Conservation (phyloP, 2,797 vertebrate species). For the Loris lydekkerianus region DNA sequence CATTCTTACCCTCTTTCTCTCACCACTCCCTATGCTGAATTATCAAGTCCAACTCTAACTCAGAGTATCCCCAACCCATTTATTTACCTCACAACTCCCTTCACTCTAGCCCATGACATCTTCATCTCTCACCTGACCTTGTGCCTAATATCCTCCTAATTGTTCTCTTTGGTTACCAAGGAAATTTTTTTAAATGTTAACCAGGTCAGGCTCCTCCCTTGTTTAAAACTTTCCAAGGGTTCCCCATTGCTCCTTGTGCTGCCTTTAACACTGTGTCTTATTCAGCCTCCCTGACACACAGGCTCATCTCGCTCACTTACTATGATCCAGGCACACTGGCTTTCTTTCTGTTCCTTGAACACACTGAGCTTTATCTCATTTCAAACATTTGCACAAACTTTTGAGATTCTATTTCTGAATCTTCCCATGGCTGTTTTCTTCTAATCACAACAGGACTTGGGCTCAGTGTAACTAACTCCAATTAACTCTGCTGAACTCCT, state of each 20-base stretch:
- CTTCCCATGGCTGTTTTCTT: neutral
- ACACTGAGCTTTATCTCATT: neutral
- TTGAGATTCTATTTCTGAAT: neutral
- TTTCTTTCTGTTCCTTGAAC: constrained; percentile 9
- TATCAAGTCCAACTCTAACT: neutral
- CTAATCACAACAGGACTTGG: neutral
- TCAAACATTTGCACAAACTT: neutral
- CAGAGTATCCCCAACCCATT: neutral
- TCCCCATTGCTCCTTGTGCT: neutral
- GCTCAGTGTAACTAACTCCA: neutral
- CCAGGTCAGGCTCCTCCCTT: neutral
- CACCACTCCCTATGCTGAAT: neutral
- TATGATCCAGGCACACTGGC: neutral
- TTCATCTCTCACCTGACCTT: neutral
- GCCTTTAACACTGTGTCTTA: neutral
- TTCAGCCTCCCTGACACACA: neutral
- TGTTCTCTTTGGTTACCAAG: neutral
- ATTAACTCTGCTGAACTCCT: neutral
- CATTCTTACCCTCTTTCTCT: neutral
- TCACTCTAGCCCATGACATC: neutral
- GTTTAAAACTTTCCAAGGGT: neutral
- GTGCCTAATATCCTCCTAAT: neutral
- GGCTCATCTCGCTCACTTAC: neutral
- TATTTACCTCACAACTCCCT: neutral
- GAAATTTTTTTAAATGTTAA: constrained; percentile 33